Conservation (phyloP, 2,113 vertebrate species). For the Peucedramus taeniatus region DNA sequence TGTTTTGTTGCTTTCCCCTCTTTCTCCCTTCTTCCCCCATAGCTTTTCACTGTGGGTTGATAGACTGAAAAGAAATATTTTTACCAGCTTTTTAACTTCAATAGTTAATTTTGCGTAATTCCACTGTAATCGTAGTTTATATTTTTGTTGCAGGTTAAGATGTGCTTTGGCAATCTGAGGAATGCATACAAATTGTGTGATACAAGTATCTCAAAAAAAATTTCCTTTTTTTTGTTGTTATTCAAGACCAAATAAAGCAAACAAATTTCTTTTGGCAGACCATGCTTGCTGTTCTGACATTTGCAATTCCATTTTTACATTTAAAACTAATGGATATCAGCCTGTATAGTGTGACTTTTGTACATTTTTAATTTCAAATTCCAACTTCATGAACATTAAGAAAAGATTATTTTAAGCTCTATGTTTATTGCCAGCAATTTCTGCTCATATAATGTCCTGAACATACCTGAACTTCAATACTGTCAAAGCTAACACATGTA, state of each 20-base stretch:
- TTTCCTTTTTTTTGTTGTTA: accelerated
- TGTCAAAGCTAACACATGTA: background rate
- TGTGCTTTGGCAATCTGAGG: background rate
- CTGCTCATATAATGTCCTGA: background rate
- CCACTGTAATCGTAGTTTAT: background rate
- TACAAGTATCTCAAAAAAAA: background rate
- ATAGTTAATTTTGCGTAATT: background rate
- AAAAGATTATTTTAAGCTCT: background rate
- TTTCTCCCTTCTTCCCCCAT: accelerated
- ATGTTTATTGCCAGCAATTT: background rate
- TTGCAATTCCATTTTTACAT: background rate
- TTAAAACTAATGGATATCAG: background rate
- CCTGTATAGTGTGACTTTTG: background rate
- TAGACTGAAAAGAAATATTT: background rate
- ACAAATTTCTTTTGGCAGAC: background rate
- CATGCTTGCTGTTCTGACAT: background rate
- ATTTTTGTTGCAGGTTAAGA: background rate
- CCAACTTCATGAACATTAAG: background rate
- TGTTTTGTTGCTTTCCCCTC: background rate
- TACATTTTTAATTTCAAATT: background rate
- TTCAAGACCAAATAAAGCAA: background rate
- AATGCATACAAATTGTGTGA: background rate
- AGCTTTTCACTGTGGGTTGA: background rate
- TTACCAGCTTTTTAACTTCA: background rate
- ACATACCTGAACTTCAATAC: background rate